Base-by-base conservation (phyloP, 2,888 invertebrate genomes). In the Pollenia amentaria region DNA sequence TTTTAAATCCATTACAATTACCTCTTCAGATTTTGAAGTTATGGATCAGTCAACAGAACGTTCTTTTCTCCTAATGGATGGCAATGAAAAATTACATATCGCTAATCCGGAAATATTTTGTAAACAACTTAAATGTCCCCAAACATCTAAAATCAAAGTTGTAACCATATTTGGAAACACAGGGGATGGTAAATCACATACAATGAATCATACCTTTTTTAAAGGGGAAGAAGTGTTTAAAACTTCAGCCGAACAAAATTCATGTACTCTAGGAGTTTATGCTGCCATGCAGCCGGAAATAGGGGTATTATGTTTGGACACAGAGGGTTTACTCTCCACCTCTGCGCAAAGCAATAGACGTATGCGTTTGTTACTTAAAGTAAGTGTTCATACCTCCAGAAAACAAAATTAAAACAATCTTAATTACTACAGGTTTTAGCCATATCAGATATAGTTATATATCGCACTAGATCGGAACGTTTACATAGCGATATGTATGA, bases 131-230 rank as follows among this genome's bases (percentile, higher is more conserved):
- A 89, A 89, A 46, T 93, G 92, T 76, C 89, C 89, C 9, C 94
- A 94, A 60, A 93, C 92, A 64, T 93, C 94, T 42, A 95, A 95
- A 92, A 95, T 97, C 14, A 97, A 97, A 93, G 97, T 97, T 16
- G 95, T 97, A 0, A 96, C 97, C 12, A 96, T 97, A 90, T 97
- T 97, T 93, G 97, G 97, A 3, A 97, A 97, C 90, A 96, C 97
- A 0, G 97, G 97, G 0, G 97, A 97, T 93, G 97, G 97, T 2
- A 97, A 97, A 93, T 97, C 97, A 3, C 95, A 96, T 90, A 97
- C 97, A 0, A 93, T 97, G 90, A 97, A 97, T 92, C 95, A 97
- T 89, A 94, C 95, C 14, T 96, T 96, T 91, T 96, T 96, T 90
- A 92, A 94, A 88, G 96, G 96, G 1, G 93, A 94, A 84, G 95